Conservation (phyloP, 2,113 vertebrate genomes). For the Oncorhynchus nerka region DNA sequence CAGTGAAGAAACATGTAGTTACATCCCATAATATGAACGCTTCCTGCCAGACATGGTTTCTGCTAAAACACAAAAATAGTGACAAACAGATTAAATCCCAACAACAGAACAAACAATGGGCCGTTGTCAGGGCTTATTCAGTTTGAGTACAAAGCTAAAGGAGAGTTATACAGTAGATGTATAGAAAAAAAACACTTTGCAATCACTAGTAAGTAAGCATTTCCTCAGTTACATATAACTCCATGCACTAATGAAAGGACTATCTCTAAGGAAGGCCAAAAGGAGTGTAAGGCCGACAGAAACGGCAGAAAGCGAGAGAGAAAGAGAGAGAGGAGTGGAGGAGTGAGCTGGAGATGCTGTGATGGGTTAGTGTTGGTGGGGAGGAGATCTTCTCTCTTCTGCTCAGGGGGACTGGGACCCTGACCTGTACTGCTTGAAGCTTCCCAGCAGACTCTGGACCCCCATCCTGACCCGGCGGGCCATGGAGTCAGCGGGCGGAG, state of each 20-base stretch:
- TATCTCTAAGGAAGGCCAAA: constrained; percentile 45
- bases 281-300: constrained; percentile 13
- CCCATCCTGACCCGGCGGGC: constrained; percentile 89
- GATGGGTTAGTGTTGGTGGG: constrained; percentile 40
- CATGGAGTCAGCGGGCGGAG: constrained; percentile 88
- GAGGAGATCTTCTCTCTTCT: constrained; percentile 10
- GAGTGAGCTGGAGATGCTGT: constrained; percentile 22
- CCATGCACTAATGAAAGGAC: constrained; percentile 42
- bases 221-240: constrained; percentile 36
- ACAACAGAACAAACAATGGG: constrained; percentile 21
- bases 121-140: constrained; percentile 24
- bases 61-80: constrained; percentile 68
- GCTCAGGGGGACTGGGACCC: constrained; percentile 87
- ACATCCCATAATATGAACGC: constrained; percentile 46
- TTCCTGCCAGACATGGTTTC: constrained; percentile 65
- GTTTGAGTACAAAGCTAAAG: constrained; percentile 33
- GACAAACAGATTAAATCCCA: constrained; percentile 48
- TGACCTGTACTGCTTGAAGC: constrained; percentile 83
- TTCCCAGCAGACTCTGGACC: constrained; percentile 89
- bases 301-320: neutral
- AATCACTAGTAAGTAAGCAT: constrained; percentile 22
- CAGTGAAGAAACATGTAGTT: constrained; percentile 38
- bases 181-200: constrained; percentile 31
- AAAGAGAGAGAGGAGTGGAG: neutral
- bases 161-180: constrained; percentile 12